Base-by-base conservation (phyloP, 92 coral and sea anemone genomes). In the Palythoa grandis region DNA sequence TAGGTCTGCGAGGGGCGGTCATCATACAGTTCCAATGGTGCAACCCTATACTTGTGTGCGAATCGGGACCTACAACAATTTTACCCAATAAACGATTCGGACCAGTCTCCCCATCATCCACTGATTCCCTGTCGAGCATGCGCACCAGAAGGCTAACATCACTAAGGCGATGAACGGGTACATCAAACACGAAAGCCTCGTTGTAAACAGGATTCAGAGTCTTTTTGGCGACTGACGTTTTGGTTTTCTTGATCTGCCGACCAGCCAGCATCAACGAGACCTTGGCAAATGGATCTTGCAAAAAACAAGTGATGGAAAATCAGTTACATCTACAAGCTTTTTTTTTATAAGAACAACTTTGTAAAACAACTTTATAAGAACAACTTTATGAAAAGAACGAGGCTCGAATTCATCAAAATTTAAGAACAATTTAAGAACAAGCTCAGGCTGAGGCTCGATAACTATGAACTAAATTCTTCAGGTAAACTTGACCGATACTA, bases 21-120 rank as follows among this genome's bases (percentile, higher is more conserved):
- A 97, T 88, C 99, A 97, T 97, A 60, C 97, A 93, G 75, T 97
- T 95, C 99, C 99, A 97, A 58, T 97, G 99, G 86, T 97, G 99
- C 24, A 97, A 67, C 4, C 99, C 99, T 67, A 97, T 95, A 82
- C 98, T 95, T 22, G 95, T 93, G 78, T 76, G 90, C 0, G 99
- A 87, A 83, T 93, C 93, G 1, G 98, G 99, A 40, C 99, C 99
- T 1, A 97, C 93, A 17, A 97, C 66, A 11, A 95, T 82, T 86
- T 93, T 97, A 53, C 98, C 99, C 53, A 97, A 88, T 8, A 92
- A 87, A 24, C 88, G 89, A 58, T 74, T 82, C 43, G 88, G 83
- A 22, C 82, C 78, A 67, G 77, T 86, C 52, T 10, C 86, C 24
- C 80, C 87, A 23, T 76, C 91, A 52, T 83, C 93, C 71, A 70